phyloP scores from a whole-genome alignment of 2,113 vertebrate species.

The Ctenomys sociabilis region DNA sequence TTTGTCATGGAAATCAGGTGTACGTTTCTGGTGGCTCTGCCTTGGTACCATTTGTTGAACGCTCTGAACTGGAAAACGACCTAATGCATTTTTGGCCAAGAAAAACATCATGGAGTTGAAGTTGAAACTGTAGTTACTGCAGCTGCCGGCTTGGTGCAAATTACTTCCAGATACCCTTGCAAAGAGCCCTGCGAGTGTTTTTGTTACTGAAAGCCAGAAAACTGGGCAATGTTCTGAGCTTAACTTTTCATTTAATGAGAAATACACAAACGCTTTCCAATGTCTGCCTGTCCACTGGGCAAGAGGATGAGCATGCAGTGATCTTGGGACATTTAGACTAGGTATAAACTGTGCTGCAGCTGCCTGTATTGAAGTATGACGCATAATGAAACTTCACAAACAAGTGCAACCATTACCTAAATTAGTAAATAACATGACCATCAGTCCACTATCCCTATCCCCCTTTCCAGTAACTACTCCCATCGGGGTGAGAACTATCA shows the following conservation, averaged over 20 bases:
- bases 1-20: too few relatives aligned
- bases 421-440: background rate
- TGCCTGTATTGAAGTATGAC: background rate
- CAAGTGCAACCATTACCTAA: background rate
- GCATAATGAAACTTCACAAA: background rate
- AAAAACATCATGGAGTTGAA: too few relatives aligned
- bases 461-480: background rate
- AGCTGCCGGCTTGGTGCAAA: too few relatives aligned
- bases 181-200: too few relatives aligned
- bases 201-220: background rate
- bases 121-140: too few relatives aligned
- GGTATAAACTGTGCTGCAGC: background rate
- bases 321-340: background rate
- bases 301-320: background rate
- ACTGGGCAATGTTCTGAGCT: background rate
- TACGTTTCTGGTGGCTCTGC: too few relatives aligned
- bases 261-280: background rate
- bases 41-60: too few relatives aligned
- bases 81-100: too few relatives aligned
- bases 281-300: background rate
- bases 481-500: background rate
- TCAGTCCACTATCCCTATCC: background rate
- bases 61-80: too few relatives aligned
- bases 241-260: background rate
- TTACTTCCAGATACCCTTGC: too few relatives aligned